These are phyloP conservation scores for Cyprinella venusta DNA, from an alignment of 2,797 vertebrate species.

Conservation along the genomic window DNA sequence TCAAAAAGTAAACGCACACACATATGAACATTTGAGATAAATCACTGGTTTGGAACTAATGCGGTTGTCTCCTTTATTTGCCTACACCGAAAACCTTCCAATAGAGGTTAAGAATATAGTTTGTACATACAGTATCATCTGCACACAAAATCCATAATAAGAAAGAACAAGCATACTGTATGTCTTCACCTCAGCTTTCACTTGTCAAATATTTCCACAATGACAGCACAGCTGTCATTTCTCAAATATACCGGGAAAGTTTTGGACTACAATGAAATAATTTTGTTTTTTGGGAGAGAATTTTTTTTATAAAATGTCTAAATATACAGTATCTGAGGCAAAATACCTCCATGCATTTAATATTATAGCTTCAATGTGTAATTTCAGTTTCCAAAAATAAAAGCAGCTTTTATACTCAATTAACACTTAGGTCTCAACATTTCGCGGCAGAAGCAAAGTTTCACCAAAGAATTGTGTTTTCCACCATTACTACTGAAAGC, in stretches of 20 bases:
- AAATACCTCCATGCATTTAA: background rate
- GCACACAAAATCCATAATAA: background rate
- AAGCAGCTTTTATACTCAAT: background rate
- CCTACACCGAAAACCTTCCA: background rate
- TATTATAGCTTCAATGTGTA: background rate
- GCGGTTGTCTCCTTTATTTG: background rate
- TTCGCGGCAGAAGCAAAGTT: background rate
- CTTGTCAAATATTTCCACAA: background rate
- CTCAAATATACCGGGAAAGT: background rate
- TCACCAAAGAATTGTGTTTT: background rate
- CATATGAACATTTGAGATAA: background rate
- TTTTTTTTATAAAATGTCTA: background rate
- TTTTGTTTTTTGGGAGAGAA: background rate
- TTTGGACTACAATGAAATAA: background rate
- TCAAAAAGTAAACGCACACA: background rate
- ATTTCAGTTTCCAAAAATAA: background rate
- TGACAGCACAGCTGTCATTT: background rate
- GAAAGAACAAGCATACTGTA: background rate
- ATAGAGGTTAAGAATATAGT: background rate
- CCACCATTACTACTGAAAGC: background rate
- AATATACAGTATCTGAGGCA: background rate
- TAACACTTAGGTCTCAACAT: background rate
- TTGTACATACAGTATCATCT: background rate
- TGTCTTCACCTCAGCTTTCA: background rate
- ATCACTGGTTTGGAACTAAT: constrained; percentile 1